phyloP scores from a whole-genome alignment of 1,140 invertebrate genomes.

The Condylostylus longicornis region DNA sequence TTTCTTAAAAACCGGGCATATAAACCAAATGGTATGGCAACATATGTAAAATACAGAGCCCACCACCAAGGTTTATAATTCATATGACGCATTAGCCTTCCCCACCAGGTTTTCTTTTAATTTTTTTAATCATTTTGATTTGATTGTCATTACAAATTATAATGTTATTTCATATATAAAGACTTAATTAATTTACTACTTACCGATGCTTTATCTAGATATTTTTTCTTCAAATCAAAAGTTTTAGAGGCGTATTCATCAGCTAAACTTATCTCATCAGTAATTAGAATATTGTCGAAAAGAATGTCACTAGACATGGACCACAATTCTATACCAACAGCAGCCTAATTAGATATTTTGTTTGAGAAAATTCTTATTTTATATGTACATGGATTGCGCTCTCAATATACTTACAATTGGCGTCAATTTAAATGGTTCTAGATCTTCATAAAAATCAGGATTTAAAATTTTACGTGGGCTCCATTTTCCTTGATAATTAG shows the following conservation, averaged over 20 bases:
- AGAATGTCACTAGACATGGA: constrained; percentile 89
- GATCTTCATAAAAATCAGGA: constrained; percentile 86
- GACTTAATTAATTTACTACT: constrained; percentile 30
- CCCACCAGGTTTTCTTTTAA: constrained; percentile 50
- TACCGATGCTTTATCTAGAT: constrained; percentile 64
- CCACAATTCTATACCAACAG: constrained; percentile 94
- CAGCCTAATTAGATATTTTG: constrained; percentile 60
- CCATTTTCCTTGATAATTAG: constrained; percentile 92
- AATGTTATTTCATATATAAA: constrained; percentile 1
- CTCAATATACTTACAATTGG: constrained; percentile 62
- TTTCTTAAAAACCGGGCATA: constrained; percentile 54
- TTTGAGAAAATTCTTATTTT: no score
- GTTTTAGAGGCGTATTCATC: constrained; percentile 68
- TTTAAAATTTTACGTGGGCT: constrained; percentile 71
- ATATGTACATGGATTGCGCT: no score
- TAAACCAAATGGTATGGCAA: constrained; percentile 48
- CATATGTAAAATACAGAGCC: constrained; percentile 61
- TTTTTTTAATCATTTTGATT: constrained; percentile 6
- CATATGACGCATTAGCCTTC: constrained; percentile 49
- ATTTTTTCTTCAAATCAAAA: constrained; percentile 69
- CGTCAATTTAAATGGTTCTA: constrained; percentile 75
- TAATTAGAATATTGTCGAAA: constrained; percentile 91
- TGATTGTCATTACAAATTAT: background rate
- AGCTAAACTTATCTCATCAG: constrained; percentile 67
- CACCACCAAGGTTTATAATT: constrained; percentile 66